Percentiles rank a stretch among this genome's conserved stretches.
Evolutionary conservation across 2,888 invertebrate genomes (phyloP).

Genomic region (Lycocerus yunnanus): DNA sequence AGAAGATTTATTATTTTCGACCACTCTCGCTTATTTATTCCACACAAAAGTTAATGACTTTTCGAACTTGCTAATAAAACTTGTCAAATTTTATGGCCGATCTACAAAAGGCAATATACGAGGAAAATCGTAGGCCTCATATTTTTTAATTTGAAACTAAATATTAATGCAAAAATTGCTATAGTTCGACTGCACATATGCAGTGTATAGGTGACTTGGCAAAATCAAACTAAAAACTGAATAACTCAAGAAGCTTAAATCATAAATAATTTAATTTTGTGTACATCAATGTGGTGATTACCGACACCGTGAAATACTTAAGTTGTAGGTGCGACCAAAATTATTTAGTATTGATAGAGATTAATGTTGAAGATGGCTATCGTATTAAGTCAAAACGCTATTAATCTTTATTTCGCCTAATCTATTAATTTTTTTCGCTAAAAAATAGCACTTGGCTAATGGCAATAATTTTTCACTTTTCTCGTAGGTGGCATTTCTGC

Average conservation of each 20-base stretch:
- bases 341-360: background rate
- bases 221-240: background rate
- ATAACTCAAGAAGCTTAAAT: background rate
- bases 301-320: background rate
- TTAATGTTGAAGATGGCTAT: constrained; percentile 2
- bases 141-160: background rate
- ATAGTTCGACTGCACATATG: too few relatives aligned
- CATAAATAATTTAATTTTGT: background rate
- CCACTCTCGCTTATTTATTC: constrained; percentile 3
- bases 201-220: too few relatives aligned
- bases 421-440: background rate
- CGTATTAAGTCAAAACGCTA: background rate
- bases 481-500: background rate
- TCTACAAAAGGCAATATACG: background rate
- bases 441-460: background rate
- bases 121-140: background rate
- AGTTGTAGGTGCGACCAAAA: background rate
- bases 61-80: background rate
- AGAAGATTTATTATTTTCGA: constrained; percentile 18
- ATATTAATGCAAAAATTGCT: background rate
- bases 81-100: background rate
- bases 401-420: constrained; percentile 1
- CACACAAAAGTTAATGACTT: constrained; percentile 2
- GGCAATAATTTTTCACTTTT: background rate
- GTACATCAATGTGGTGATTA: background rate